These are phyloP conservation scores for Laticauda laticaudata DNA, from an alignment of 2,113 vertebrate species.

Conservation along the genomic window DNA sequence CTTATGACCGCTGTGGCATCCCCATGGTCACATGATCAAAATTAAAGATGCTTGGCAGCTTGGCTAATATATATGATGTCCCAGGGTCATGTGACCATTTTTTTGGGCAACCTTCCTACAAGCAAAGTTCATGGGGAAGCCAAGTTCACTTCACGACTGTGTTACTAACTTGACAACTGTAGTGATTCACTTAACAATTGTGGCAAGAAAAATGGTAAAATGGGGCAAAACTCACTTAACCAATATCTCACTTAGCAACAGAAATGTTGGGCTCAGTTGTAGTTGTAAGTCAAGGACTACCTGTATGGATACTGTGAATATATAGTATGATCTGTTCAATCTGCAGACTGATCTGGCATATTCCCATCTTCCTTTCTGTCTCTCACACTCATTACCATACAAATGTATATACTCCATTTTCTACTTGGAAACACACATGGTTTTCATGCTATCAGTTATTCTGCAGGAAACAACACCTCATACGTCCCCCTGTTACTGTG, in stretches of 20 bases:
- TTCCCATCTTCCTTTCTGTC: background rate
- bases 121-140: no score
- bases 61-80: background rate
- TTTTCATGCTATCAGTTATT: background rate
- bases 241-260: no score
- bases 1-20: background rate
- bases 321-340: background rate
- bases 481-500: background rate
- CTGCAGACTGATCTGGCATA: background rate
- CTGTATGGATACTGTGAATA: no score
- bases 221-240: no score
- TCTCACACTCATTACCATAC: background rate
- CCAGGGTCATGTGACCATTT: no score
- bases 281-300: no score
- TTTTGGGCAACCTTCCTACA: no score
- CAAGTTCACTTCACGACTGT: no score
- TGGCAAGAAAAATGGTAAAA: no score
- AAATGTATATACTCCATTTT: background rate
- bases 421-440: background rate
- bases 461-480: background rate
- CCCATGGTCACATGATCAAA: background rate
- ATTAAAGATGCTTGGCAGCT: background rate
- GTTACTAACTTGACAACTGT: no score
- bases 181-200: no score
- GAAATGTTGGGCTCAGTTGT: no score